A percentile compares a stretch with the other conserved stretches of the same genome.
These are phyloP conservation scores for Trissolcus brochymenae DNA, from an alignment of 2,888 invertebrate genomes.

Conservation along the genomic window DNA sequence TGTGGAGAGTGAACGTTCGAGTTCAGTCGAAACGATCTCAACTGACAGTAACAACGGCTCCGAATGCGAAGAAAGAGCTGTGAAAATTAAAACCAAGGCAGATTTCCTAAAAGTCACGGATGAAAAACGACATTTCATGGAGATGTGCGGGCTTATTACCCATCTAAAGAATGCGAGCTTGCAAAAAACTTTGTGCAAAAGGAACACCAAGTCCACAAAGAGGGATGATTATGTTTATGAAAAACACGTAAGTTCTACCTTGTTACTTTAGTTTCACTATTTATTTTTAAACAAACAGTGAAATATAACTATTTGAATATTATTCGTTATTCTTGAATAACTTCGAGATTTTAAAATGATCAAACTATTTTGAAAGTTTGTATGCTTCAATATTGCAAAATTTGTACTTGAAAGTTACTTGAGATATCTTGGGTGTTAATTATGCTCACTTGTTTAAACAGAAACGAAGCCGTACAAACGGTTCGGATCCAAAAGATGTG, in stretches of 20 bases:
- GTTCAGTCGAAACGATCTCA: conserved; percentile 68
- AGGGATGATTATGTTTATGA: conserved; percentile 43
- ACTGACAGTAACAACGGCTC: conserved; percentile 68
- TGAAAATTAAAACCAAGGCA: conserved; percentile 51
- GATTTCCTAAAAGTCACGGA: conserved; percentile 36
- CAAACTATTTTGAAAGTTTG: neutral
- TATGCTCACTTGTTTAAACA: neutral
- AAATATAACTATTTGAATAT: no score
- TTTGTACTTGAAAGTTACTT: neutral
- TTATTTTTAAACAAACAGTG: neutral
- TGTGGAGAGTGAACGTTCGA: conserved; percentile 60
- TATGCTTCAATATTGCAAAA: no score
- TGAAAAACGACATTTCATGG: conserved; percentile 42
- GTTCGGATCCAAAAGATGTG: conserved; percentile 23
- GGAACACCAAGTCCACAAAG: conserved; percentile 78
- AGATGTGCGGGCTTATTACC: conserved; percentile 71
- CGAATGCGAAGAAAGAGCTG: conserved; percentile 63
- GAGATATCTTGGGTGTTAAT: neutral
- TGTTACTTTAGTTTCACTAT: neutral
- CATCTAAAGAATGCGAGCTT: conserved; percentile 23
- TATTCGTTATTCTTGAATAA: no score
- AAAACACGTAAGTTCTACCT: conserved; percentile 29
- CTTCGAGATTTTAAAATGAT: neutral
- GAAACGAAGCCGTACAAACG: conserved; percentile 28
- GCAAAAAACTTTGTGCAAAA: conserved; percentile 72